Evolutionary conservation across 2,797 vertebrate genomes (phyloP).

Genomic region (Carcharodon carcharias): DNA sequence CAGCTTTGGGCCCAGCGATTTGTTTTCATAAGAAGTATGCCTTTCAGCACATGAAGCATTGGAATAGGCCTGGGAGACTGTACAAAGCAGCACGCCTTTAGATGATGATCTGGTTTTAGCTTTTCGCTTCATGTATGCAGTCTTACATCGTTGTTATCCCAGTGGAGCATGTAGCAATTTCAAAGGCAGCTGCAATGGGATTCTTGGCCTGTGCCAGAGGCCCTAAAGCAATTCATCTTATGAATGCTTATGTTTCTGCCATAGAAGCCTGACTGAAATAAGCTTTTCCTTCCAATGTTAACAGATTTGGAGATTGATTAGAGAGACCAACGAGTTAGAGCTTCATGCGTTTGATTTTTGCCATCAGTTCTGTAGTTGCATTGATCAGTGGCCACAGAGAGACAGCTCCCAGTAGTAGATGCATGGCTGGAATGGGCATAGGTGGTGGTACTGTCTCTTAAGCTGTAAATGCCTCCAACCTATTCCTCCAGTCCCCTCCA

Average conservation of each 20-base stretch:
- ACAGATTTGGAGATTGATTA: too few relatives aligned
- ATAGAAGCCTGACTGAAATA: too few relatives aligned
- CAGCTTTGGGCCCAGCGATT: neutral
- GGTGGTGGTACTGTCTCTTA: neutral
- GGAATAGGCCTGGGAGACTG: neutral
- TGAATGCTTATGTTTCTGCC: too few relatives aligned
- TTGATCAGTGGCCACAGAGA: neutral
- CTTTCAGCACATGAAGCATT: neutral
- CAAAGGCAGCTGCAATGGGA: too few relatives aligned
- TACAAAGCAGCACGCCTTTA: neutral
- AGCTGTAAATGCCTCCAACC: neutral
- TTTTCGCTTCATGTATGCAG: too few relatives aligned
- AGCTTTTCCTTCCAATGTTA: too few relatives aligned
- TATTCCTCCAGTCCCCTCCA: neutral
- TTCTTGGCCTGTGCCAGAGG: too few relatives aligned
- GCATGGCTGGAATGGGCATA: neutral
- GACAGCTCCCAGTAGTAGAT: neutral
- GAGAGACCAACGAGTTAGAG: too few relatives aligned
- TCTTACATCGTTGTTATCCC: too few relatives aligned
- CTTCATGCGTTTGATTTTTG: neutral
- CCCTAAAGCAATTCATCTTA: too few relatives aligned
- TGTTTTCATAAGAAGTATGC: neutral
- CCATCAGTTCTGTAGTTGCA: neutral
- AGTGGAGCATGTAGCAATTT: too few relatives aligned
- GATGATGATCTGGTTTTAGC: too few relatives aligned